phyloP scores from a whole-genome alignment of 2,797 vertebrate genomes.

The Pyrocephalus nanus region DNA sequence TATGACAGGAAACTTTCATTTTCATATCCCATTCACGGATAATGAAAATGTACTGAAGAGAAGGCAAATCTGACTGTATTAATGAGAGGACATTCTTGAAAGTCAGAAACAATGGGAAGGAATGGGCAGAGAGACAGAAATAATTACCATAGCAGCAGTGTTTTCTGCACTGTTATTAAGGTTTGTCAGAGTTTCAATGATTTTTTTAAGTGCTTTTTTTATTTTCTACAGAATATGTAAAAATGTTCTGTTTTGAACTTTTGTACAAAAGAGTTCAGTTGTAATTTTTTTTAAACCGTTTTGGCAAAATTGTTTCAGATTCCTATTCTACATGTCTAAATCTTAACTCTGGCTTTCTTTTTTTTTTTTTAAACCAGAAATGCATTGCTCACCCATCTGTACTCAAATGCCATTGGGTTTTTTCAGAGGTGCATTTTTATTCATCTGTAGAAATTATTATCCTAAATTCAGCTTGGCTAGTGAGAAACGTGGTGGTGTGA shows the following conservation, averaged over 20 bases:
- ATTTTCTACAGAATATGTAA: neutral
- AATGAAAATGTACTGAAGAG: slow-evolving; percentile 15
- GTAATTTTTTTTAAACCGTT: neutral
- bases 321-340: neutral
- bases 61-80: slow-evolving; percentile 38
- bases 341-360: neutral
- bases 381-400: neutral
- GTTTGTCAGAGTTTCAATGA: slow-evolving; percentile 48
- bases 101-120: slow-evolving; percentile 44
- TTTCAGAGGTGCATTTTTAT: neutral
- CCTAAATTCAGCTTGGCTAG: neutral
- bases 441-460: neutral
- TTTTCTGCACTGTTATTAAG: slow-evolving; percentile 61
- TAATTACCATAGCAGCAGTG: slow-evolving; percentile 11
- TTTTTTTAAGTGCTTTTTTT: neutral
- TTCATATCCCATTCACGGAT: slow-evolving; percentile 8
- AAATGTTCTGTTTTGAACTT: neutral
- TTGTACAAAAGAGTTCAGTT: neutral
- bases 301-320: neutral
- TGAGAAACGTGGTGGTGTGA: neutral
- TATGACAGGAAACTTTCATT: slow-evolving; percentile 38
- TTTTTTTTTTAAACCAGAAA: neutral
- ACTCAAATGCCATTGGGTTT: neutral
- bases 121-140: slow-evolving; percentile 31
- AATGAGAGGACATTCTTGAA: slow-evolving; percentile 50